phyloP scores from a whole-genome alignment of 2,113 vertebrate species.

The Sorex araneus region DNA sequence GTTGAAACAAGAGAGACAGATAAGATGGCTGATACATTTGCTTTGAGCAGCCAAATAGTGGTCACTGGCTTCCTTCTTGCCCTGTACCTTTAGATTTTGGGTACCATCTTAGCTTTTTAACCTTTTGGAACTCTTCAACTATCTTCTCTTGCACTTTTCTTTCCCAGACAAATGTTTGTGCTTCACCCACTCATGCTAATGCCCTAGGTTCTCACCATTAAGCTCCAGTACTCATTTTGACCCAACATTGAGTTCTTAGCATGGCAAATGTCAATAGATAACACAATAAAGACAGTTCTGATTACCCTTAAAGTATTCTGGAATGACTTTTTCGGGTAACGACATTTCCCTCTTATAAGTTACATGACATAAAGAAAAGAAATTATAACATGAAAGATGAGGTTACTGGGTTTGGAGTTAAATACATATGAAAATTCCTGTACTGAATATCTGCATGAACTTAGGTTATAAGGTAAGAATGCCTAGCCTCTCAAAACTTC shows the following conservation, averaged over 20 bases:
- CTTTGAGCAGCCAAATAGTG: not conserved
- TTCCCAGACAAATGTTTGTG: not conserved
- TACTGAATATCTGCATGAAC: not conserved
- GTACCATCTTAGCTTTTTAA: not conserved
- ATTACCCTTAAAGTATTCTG: slow-evolving; percentile 22
- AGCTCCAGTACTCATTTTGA: not conserved
- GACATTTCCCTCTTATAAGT: not conserved
- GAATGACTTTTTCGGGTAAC: not conserved
- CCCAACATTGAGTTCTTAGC: slow-evolving; percentile 26
- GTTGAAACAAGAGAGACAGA: not conserved
- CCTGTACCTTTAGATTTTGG: not conserved
- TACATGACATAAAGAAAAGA: slow-evolving; percentile 14
- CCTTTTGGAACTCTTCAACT: not conserved
- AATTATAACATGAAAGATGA: not conserved
- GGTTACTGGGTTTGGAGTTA: not conserved
- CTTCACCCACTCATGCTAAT: not conserved
- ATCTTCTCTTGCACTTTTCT: not conserved
- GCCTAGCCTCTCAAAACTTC: not conserved
- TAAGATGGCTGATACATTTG: not conserved
- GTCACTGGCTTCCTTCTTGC: not conserved
- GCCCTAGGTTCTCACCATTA: not conserved
- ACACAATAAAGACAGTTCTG: not conserved
- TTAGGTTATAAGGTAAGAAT: not conserved
- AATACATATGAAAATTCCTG: not conserved
- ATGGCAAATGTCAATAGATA: not conserved